phyloP scores from a whole-genome alignment of 2,797 vertebrate species.

The Austrolebias charrua region DNA sequence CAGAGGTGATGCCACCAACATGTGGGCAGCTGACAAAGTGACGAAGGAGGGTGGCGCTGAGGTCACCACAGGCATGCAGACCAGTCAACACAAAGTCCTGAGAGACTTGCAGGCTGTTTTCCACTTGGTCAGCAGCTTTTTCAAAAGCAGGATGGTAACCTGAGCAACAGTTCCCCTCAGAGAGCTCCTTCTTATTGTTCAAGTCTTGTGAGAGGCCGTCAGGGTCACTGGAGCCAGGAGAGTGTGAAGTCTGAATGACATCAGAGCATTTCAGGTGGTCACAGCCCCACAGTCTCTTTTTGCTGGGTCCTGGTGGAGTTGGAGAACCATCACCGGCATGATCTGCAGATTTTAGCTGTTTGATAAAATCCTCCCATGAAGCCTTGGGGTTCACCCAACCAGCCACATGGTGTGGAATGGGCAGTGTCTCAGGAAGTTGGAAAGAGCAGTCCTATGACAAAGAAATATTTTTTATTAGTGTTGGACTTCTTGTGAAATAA shows the following conservation, averaged over 20 bases:
- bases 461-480: neutral
- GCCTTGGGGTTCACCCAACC: slow-evolving; percentile 83
- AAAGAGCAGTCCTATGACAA: slow-evolving; percentile 54
- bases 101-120: neutral
- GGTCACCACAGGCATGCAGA: slow-evolving; percentile 92
- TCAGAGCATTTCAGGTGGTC: neutral
- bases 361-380: slow-evolving; percentile 82
- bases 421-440: slow-evolving; percentile 17
- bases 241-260: neutral
- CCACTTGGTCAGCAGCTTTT: neutral
- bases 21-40: slow-evolving; percentile 84
- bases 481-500: neutral
- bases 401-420: slow-evolving; percentile 74
- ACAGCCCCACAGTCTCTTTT: slow-evolving; percentile 50
- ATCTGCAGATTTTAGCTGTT: slow-evolving; percentile 58
- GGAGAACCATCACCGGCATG: slow-evolving; percentile 6
- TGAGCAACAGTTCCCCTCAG: neutral
- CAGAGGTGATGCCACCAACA: slow-evolving; percentile 84
- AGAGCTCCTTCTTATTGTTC: neutral
- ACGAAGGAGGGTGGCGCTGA: slow-evolving; percentile 87
- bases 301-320: slow-evolving; percentile 42
- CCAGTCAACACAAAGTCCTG: slow-evolving; percentile 83
- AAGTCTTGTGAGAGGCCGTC: neutral
- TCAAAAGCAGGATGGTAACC: neutral
- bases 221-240: slow-evolving; percentile 2